These are phyloP conservation scores for Macroramphosus scolopax DNA, from an alignment of 2,797 vertebrate genomes.

Conservation along the genomic window DNA sequence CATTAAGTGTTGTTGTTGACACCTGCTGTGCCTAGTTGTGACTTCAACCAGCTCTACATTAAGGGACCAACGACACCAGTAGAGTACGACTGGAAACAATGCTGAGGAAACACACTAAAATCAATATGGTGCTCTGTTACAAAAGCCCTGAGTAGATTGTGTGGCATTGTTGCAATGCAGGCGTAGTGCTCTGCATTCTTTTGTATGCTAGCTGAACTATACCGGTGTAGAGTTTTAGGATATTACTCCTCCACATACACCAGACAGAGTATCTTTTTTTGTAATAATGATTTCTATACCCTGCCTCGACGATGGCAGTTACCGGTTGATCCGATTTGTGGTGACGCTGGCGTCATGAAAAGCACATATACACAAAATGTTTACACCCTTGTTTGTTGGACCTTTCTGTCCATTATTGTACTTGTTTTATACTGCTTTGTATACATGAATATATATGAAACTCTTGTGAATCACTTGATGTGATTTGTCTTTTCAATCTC, in stretches of 20 bases:
- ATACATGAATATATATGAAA: slow-evolving; percentile 81
- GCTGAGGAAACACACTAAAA: slow-evolving; percentile 63
- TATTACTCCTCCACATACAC: slow-evolving; percentile 58
- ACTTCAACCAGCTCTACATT: slow-evolving; percentile 61
- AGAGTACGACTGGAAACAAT: slow-evolving; percentile 47
- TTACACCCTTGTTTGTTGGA: slow-evolving; percentile 88
- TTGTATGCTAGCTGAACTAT: slow-evolving; percentile 64
- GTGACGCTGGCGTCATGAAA: slow-evolving; percentile 92
- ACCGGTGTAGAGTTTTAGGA: slow-evolving; percentile 66
- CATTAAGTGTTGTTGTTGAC: slow-evolving; percentile 58
- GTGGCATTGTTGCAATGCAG: slow-evolving; percentile 46
- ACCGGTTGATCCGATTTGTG: slow-evolving; percentile 79
- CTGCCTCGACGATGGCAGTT: slow-evolving; percentile 69
- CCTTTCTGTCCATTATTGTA: slow-evolving; percentile 87
- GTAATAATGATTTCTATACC: slow-evolving; percentile 57
- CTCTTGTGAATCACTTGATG: slow-evolving; percentile 86
- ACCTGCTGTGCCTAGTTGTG: slow-evolving; percentile 68
- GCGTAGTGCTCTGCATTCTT: slow-evolving; percentile 49
- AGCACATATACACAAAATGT: slow-evolving; percentile 90
- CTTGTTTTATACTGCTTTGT: slow-evolving; percentile 92
- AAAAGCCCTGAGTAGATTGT: slow-evolving; percentile 50
- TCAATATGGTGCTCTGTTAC: slow-evolving; percentile 65
- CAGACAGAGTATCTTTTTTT: slow-evolving; percentile 38
- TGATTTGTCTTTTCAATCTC: slow-evolving; percentile 80
- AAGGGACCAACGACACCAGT: slow-evolving; percentile 65